phyloP scores from a whole-genome alignment of 2,797 vertebrate species.

The Rhodeus uyekii region DNA sequence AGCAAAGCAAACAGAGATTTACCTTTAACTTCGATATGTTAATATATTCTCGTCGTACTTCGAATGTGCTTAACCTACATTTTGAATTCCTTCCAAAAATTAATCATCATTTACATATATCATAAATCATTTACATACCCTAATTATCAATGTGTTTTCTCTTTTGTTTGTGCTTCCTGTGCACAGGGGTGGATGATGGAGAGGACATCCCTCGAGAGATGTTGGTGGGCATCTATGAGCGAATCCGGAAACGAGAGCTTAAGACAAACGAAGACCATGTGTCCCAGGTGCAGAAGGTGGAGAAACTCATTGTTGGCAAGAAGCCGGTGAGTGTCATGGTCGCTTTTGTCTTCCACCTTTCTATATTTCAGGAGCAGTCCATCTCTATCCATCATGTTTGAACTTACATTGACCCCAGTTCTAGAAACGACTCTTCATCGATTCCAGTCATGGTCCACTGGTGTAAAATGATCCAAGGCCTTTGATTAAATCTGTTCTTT shows the following conservation, averaged over 20 bases:
- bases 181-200: conserved; percentile 91
- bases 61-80: background rate
- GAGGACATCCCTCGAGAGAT: conserved; percentile 96
- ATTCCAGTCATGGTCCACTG: conserved; percentile 23
- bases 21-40: background rate
- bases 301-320: conserved; percentile 97
- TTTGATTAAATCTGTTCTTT: conserved; percentile 7
- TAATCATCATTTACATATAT: no score
- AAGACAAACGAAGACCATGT: conserved; percentile 98
- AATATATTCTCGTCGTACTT: background rate
- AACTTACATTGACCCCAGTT: conserved; percentile 23
- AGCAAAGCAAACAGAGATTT: conserved; percentile 9
- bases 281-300: conserved; percentile 98
- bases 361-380: background rate
- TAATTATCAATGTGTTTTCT: background rate
- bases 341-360: background rate
- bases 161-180: background rate
- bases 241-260: conserved; percentile 93
- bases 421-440: conserved; percentile 1
- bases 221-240: conserved; percentile 93
- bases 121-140: background rate
- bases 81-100: background rate
- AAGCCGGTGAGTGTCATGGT: conserved; percentile 85
- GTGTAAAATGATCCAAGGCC: conserved; percentile 28
- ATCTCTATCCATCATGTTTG: conserved; percentile 26